A percentile compares a stretch with the other conserved stretches of the same genome.
phyloP scores from a whole-genome alignment of 2,113 vertebrate species.

The Pampusana beccarii region DNA sequence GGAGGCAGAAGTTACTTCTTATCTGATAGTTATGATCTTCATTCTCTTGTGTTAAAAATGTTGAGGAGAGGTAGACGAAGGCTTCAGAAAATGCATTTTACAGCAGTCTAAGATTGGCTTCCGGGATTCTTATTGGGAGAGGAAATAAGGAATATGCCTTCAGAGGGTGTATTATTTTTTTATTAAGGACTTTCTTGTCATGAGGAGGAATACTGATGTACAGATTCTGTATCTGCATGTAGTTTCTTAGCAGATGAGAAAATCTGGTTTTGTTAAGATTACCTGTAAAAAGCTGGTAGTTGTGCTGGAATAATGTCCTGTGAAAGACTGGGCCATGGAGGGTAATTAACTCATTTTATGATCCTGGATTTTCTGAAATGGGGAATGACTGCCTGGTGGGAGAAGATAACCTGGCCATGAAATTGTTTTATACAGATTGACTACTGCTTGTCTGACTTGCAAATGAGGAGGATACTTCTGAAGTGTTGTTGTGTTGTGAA shows the following conservation, averaged over 20 bases:
- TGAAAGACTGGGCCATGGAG: not conserved
- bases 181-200: not conserved
- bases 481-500: not conserved
- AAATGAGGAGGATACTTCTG: not conserved
- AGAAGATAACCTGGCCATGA: not conserved
- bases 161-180: not conserved
- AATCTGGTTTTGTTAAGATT: no score
- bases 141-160: not conserved
- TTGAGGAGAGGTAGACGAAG: not conserved
- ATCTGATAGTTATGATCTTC: not conserved
- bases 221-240: not conserved
- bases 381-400: not conserved
- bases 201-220: not conserved
- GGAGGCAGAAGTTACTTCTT: not conserved
- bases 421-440: not conserved
- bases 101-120: not conserved
- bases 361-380: not conserved
- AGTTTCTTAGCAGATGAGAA: no score
- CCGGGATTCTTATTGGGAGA: not conserved
- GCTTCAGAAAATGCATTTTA: not conserved
- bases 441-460: not conserved
- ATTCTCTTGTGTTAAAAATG: not conserved
- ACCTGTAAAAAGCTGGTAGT: not conserved
- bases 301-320: not conserved
- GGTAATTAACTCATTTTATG: not conserved